These are phyloP conservation scores for Philotrypesis tridentata DNA, from an alignment of 1,140 invertebrate species.

Conservation along the genomic window DNA sequence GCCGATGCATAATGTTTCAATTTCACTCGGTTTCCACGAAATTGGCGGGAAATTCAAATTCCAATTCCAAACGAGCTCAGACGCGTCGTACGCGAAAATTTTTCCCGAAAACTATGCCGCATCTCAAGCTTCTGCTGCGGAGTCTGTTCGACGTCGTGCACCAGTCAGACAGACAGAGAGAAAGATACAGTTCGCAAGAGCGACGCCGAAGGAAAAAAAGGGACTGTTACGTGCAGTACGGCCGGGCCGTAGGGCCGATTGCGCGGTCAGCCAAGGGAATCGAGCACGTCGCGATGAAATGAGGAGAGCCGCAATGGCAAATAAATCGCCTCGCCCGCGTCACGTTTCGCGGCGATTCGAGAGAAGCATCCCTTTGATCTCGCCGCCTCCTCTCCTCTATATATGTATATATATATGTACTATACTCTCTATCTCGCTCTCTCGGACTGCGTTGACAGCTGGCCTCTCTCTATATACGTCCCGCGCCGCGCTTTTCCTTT, in stretches of 20 bases:
- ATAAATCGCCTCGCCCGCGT: slow-evolving; percentile 73
- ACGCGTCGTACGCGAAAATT: too few species aligned
- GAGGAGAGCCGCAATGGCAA: slow-evolving; percentile 70
- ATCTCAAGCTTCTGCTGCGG: too few species aligned
- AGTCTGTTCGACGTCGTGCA: too few species aligned
- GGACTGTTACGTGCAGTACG: slow-evolving; percentile 3
- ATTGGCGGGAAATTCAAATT: too few species aligned
- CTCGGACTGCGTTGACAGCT: background rate
- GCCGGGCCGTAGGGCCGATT: background rate
- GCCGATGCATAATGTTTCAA: too few species aligned
- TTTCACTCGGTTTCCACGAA: too few species aligned
- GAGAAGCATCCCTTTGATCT: slow-evolving; percentile 58
- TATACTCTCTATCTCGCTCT: slow-evolving; percentile 5
- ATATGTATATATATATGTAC: too few species aligned
- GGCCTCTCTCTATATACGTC: background rate
- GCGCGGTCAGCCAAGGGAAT: slow-evolving; percentile 33
- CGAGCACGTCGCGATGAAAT: slow-evolving; percentile 71
- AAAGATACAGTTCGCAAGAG: background rate
- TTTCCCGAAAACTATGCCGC: too few species aligned
- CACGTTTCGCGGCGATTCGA: slow-evolving; percentile 63
- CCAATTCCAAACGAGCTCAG: too few species aligned
- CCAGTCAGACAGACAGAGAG: too few species aligned
- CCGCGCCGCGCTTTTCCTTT: slow-evolving; percentile 21
- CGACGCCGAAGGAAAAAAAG: background rate
- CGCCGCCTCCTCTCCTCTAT: slow-evolving; percentile 23